Conservation (phyloP, 1,140 invertebrate genomes). For the Achatina immaculata region DNA sequence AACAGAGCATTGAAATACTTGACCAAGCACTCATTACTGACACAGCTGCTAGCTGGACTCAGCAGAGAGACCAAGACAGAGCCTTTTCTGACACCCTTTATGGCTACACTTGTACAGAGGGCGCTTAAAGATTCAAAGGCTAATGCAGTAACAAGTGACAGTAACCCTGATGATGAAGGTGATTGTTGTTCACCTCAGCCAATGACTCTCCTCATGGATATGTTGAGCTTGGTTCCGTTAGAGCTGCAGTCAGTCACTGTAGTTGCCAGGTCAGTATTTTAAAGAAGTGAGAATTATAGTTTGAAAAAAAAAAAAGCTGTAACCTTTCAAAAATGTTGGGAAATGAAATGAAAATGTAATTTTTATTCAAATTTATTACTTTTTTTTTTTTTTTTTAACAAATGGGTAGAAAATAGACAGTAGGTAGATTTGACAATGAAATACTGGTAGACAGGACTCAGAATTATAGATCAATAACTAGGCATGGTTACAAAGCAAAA, state of each 20-base stretch:
- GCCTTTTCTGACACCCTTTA: conserved; percentile 30
- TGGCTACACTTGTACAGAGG: background rate
- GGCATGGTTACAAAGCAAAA: too few species aligned
- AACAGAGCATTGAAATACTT: conserved; percentile 32
- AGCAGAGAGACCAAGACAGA: conserved; percentile 3
- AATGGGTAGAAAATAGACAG: too few species aligned
- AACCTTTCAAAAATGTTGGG: too few species aligned
- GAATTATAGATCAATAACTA: too few species aligned
- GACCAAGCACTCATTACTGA: conserved; percentile 10
- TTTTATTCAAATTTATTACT: too few species aligned
- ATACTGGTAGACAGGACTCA: too few species aligned
- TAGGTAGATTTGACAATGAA: too few species aligned
- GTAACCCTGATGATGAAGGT: conserved; percentile 24
- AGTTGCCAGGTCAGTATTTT: conserved; percentile 5
- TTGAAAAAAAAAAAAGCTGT: too few species aligned
- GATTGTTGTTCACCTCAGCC: background rate
- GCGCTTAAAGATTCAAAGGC: background rate
- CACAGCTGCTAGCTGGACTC: background rate
- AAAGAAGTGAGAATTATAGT: too few species aligned
- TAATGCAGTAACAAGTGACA: conserved; percentile 19
- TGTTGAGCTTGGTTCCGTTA: background rate
- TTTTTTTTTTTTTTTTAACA: too few species aligned
- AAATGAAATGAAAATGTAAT: too few species aligned
- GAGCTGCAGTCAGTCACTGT: conserved; percentile 11
- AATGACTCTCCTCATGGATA: conserved; percentile 25